Evolutionary conservation across 2,797 vertebrate genomes (phyloP), one percentile per base, ranked within the genome.

Genomic region (Astyanax mexicanus): DNA sequence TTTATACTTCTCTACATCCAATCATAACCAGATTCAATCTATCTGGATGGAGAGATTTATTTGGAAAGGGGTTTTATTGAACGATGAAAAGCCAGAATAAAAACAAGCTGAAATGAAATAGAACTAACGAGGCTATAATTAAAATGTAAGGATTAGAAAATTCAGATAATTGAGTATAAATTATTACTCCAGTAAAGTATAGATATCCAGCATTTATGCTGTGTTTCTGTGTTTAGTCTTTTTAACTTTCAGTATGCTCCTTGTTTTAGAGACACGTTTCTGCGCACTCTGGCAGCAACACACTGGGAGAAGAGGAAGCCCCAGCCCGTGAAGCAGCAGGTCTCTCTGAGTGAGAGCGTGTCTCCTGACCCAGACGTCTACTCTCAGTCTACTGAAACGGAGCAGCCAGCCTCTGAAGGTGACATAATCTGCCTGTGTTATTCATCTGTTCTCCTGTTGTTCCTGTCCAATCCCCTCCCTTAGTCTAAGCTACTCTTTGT

Each of bases 271-370:
- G 94, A 91, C 84, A 82, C 89, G 23, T 99, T 98, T 89, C 88
- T 98, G 86, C 94, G 94, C 81, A 95, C 88, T 81, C 89, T 99
- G 77, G 96, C 92, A 0, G 95, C 89, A 3, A 90, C 94, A 0
- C 95, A 98, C 81, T 92, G 92, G 83, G 94, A 96, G 83, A 96
- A 94, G 70, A 88, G 68, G 6, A 80, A 51, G 11, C 17, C 67
- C 11, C 42, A 7, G 10, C 7, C 8, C 3, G 1, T 6, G 12
- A 42, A 55, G 17, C 74, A 82, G 49, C 47, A 0, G 4, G 17
- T 87, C 74, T 15, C 75, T 40, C 0, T 68, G 66, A 9, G 79
- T 74, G 21, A 78, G 72, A 61, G 65, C 1, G 71, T 75, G 27
- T 40, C 77, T 0, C 0, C 66, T 8, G 81, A 81, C 3, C 54